Evolutionary conservation across 2,113 vertebrate genomes (phyloP).

Genomic region (Oxyura jamaicensis): DNA sequence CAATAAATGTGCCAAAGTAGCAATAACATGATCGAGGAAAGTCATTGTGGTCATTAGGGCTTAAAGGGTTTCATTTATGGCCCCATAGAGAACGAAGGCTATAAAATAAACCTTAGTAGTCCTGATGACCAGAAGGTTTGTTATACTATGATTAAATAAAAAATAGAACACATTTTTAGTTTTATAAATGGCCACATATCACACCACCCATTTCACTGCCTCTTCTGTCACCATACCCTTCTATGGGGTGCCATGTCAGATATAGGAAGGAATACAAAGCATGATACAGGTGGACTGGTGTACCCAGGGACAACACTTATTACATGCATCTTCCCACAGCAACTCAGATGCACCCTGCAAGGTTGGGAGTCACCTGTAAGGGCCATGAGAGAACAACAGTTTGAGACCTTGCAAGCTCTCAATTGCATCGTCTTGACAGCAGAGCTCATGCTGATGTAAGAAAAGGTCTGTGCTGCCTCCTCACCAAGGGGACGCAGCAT

Average conservation of each 20-base stretch:
- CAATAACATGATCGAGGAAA: slow-evolving; percentile 85
- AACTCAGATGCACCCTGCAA: background rate
- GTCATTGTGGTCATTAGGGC: slow-evolving; percentile 84
- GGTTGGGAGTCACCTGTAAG: background rate
- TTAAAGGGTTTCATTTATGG: slow-evolving; percentile 86
- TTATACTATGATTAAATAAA: slow-evolving; percentile 30
- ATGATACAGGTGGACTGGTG: fast-evolving
- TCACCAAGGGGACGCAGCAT: background rate
- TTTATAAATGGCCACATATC: background rate
- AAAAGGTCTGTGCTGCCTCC: background rate
- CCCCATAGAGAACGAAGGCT: slow-evolving; percentile 74
- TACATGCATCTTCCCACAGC: background rate
- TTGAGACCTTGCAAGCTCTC: background rate
- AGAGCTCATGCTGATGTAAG: background rate
- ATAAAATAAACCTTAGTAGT: slow-evolving; percentile 68
- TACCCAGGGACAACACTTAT: background rate
- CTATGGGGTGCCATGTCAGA: background rate
- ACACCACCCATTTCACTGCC: background rate
- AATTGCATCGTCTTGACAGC: fast-evolving
- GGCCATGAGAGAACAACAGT: fast-evolving
- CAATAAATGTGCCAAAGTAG: slow-evolving; percentile 92
- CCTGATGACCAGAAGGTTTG: slow-evolving; percentile 29
- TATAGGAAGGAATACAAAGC: background rate
- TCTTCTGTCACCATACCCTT: background rate
- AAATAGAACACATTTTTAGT: slow-evolving; percentile 17